phyloP scores from a whole-genome alignment of 2,113 vertebrate genomes.

The Alligator sinensis region DNA sequence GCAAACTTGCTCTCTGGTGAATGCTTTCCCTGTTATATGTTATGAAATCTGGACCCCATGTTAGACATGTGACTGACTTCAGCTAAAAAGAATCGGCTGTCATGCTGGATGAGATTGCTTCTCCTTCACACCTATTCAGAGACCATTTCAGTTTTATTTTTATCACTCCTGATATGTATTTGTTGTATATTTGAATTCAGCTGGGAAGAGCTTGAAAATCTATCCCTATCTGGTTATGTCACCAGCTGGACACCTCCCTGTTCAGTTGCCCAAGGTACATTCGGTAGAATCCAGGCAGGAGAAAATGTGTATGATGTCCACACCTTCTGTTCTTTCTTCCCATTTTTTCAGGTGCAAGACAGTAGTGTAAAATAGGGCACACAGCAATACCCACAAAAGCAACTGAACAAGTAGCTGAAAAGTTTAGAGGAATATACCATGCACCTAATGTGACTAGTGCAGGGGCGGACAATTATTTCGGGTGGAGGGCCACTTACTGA shows the following conservation, averaged over 20 bases:
- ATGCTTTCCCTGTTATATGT: not conserved
- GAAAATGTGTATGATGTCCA: not conserved
- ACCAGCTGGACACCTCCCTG: slow-evolving; percentile 1
- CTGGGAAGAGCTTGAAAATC: not conserved
- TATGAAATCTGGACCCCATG: slow-evolving; percentile 36
- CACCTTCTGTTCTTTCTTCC: not conserved
- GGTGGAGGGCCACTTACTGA: no score
- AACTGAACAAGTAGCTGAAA: not conserved
- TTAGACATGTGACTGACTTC: slow-evolving; percentile 24
- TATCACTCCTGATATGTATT: not conserved
- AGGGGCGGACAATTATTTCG: no score
- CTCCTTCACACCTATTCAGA: not conserved
- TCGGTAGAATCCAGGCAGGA: not conserved
- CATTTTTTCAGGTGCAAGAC: not conserved
- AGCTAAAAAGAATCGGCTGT: slow-evolving; percentile 44
- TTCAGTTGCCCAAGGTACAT: not conserved
- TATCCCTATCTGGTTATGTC: not conserved
- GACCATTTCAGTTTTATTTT: slow-evolving; percentile 14
- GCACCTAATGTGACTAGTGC: not conserved
- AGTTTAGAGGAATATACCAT: not conserved
- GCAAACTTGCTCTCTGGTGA: not conserved
- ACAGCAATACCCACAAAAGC: not conserved
- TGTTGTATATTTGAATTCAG: slow-evolving; percentile 1
- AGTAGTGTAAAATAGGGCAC: not conserved
- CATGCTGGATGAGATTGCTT: slow-evolving; percentile 36